Base-by-base conservation (phyloP, 2,113 vertebrate species). In the Macrotus californicus region DNA sequence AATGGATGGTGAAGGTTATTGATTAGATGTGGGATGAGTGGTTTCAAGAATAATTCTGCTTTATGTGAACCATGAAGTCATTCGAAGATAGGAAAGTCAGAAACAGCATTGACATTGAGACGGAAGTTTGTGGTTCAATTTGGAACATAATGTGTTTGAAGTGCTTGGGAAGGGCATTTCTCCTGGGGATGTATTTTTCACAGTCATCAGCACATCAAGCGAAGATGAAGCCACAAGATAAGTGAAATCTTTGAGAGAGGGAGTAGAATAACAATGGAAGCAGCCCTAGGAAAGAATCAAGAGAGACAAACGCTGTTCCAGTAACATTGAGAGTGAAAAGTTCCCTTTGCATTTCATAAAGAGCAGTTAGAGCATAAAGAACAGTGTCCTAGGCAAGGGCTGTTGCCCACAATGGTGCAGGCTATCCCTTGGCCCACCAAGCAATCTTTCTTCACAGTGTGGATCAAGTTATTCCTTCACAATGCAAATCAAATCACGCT, bases 401-500 rank as follows among this genome's bases (percentile, higher is more conserved):
- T n/a, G 5, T 12, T 24, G 19, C 3, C 34, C 5, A 76, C 11
- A 56, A n/a, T 34, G 21, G 50, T 36, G 13, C 12, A n/a, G 31
- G 12, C 16, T 6, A 19, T 39, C 4, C 13, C 6, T 18, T 6
- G 1, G n/a, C 8, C 14, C 1, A 4, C 6, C 66, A 66, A 61
- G 21, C 4, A 6, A 21, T 52, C 26, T 41, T 52, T 41, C 41
- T 39, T 26, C 24, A 31, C 6, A 6, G 14, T n/a, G 4, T 61
- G 50, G 29, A 29, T 26, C 67, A 41, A 59, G 36, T 26, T 73
- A 81, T 12, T 22, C 41, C 41, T 84, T 76, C 21, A 48, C 54
- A 79, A 36, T 36, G n/a, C 19, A 77, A 70, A n/a, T 24, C 11
- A 83, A 43, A 52, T 70, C 41, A 34, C 15, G 9, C 50, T 31